Evolutionary conservation across 37 sponge, comb jelly and placozoan genomes (phyloP), one percentile per base, ranked within the genome.

Genomic region (Bolinopsis microptera): DNA sequence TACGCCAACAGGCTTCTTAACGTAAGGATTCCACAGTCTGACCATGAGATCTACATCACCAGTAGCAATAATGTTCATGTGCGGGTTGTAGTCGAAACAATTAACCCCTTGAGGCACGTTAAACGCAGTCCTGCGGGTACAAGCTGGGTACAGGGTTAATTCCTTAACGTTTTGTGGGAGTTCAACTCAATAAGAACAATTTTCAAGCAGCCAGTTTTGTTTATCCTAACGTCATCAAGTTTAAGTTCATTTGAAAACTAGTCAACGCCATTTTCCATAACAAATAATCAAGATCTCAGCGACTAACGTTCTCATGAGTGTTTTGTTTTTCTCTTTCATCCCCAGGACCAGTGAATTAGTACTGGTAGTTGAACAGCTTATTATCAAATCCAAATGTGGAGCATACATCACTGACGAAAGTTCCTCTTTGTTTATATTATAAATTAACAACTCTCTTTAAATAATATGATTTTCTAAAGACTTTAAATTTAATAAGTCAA

Each of bases 11-110:
- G 93, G 93, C 24, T 93, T 93, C 76, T 69, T 74, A 69, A 96
- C 96, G 72, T 96, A 97, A 35, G 99, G 99, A 34, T 96, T 95
- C 99, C 99, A 99, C 74, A 99, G 76, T 13, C 97, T 83, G 38
- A 99, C 97, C 36, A 93, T 31, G 69, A 96, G 97, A 94, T 99
- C 97, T 67, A 96, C 88, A 40, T 95, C 93, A 0, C 99, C 99
- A 25, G 99, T 99, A 28, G 94, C 96, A n/a, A 99, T 94, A 31
- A 99, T 93, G 39, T 94, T 94, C 94, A 96, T 90, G 0, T 95
- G 26, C 38, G 93, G 95, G 69, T 93, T 94, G 94, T 95, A 96
- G 75, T 95, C 96, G 94, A 96, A 99, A 76, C 99, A 99, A 25
- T 75, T 76, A 31, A 97, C 95, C 1, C 99, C 99, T 96, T 99